Evolutionary conservation across 2,797 vertebrate genomes (phyloP), one percentile per base, ranked within the genome.

Genomic region (Phataginus tetradactyla): DNA sequence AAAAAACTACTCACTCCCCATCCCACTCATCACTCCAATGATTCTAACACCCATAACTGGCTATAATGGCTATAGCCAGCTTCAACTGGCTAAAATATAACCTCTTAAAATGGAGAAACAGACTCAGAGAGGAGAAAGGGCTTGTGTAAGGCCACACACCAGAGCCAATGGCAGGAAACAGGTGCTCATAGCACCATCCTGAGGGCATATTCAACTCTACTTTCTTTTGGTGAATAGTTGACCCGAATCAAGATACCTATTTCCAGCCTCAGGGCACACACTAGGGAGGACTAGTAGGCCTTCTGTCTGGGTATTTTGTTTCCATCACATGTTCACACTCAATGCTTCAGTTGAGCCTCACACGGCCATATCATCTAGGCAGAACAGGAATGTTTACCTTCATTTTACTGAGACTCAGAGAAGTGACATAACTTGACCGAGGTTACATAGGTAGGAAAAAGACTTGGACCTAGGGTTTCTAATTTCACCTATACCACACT

Each of bases 141-240:
- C 42, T 77, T 95, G 63, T 32, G 9, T 87, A 85, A 92, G 29
- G 89, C 49, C 20, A 55, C 5, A 69, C 53, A 37, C 21, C 14
- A 66, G 39, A 96, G 59, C 83, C 42, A 92, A 23, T 89, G 42
- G n/a, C 64, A 91, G 51, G 91, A 96, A 96, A 57, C 23, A 86
- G 64, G 14, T 91, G 32, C 37, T 84, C 45, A 69, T 55, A 90
- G 37, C 55, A 86, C 25, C 51, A 69, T 11, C 37, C 51, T 15
- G 57, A 51, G 71, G 11, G 20, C 18, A 27, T 92, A 45, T 90
- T 83, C 34, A 79, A 75, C 11, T 80, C 63, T 61, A 27, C 57
- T 75, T 86, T 55, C 29, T 92, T 90, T 84, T 59, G 21, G 29
- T 94, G 55, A 57, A 49, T 80, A 75, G 21, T 94, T 92, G 87